Base-by-base conservation (phyloP, 2,797 vertebrate species). In the Crocidura indochinensis region DNA sequence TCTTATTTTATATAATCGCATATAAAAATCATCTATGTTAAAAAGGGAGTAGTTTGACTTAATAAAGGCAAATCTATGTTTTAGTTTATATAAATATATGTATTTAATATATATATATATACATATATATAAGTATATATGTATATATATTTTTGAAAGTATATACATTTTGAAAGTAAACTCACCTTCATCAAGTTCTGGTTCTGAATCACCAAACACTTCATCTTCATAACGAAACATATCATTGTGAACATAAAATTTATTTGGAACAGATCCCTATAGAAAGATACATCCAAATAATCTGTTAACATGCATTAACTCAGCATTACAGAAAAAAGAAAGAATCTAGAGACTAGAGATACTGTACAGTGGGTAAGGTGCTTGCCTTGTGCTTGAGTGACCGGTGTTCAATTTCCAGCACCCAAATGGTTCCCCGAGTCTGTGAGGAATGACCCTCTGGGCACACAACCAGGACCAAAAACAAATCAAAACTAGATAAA, bases 191-290 rank as follows among this genome's bases (percentile, higher is more conserved):
- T 98, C 99, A 90, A 99, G 98, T 94, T 99, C 99, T 91, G 99
- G 99, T 97, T 99, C 99, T 7, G 99, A 99, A 97, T 99, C 99
- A 94, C 99, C 99, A 97, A 99, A 99, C 22, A 99, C 99, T 97
- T 99, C 99, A 96, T 99, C 99, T 97, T 99, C 99, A 0, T 99
- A 99, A 82, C 99, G 99, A 97, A 99, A 99, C 97, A 99, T 99
- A 97, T 99, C 99, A 86, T 99, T 99, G 97, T 99, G 99, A 95
- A 99, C 99, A 56, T 99, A 99, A 97, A 99, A 99, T 93, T 99
- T 99, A 97, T 99, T 99, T 84, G 99, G 99, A 97, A 99, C 99
- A 65, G 99, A 99, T 26, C 99, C 99, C 99, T 99, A 94, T 2
- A 62, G 60, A 77, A 97, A 95, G 78, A 95, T 64, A 95, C 2